Conservation (phyloP, 2,888 invertebrate species). For the Nesidiocoris tenuis region DNA sequence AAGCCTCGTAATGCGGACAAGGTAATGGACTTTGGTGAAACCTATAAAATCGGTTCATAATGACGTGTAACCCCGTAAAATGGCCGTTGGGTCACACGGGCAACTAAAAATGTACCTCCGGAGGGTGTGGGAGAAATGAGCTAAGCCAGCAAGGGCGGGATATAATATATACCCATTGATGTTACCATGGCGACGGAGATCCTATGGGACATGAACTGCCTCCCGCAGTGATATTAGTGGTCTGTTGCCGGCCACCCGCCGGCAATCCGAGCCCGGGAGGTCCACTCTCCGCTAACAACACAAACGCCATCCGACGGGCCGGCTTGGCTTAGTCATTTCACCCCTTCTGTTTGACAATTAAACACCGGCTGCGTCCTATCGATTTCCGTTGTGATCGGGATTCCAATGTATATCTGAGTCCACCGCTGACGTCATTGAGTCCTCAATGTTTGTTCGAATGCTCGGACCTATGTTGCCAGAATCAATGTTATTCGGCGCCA, state of each 20-base stretch:
- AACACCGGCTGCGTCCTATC: neutral
- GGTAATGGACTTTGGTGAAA: conserved; percentile 19
- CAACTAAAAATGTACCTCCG: neutral
- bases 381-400: neutral
- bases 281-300: conserved; percentile 5
- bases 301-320: neutral
- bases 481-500: neutral
- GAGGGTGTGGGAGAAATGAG: neutral
- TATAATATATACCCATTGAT: conserved; percentile 27
- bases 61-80: conserved; percentile 16
- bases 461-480: neutral
- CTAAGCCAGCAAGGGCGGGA: neutral
- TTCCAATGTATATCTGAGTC: neutral
- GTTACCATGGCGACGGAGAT: conserved; percentile 17
- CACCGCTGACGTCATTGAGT: neutral
- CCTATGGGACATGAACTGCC: conserved; percentile 1
- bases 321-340: neutral
- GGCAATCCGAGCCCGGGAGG: neutral
- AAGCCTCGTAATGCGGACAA: conserved; percentile 1
- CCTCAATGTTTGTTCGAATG: neutral
- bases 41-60: conserved; percentile 36
- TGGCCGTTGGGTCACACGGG: neutral
- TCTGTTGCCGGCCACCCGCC: neutral
- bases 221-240: conserved; percentile 23
- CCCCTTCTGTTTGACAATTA: neutral